Percentiles rank a stretch among this genome's conserved stretches.
phyloP scores from a whole-genome alignment of 1,140 invertebrate species.

The Drosophila truncata region DNA sequence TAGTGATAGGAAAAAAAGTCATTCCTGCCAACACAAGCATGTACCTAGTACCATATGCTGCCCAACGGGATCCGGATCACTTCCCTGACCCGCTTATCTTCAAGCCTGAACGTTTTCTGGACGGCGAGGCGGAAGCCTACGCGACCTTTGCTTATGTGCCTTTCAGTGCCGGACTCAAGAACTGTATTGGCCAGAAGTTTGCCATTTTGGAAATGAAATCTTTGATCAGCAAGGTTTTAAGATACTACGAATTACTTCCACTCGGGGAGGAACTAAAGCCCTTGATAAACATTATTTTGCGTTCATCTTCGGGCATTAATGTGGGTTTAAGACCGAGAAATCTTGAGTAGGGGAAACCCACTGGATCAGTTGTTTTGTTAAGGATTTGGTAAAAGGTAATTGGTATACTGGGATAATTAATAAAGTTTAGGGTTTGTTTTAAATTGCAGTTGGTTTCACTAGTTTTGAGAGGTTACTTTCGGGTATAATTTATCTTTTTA shows the following conservation, averaged over 20 bases:
- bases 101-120: slow-evolving; percentile 89
- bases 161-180: slow-evolving; percentile 88
- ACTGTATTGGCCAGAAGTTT: slow-evolving; percentile 92
- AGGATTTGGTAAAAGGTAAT: slow-evolving; percentile 7
- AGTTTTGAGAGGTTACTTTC: too few relatives aligned
- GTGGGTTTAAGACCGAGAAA: slow-evolving; percentile 49
- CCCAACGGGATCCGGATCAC: slow-evolving; percentile 56
- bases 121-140: slow-evolving; percentile 68
- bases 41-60: slow-evolving; percentile 79
- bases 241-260: slow-evolving; percentile 86
- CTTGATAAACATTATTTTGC: slow-evolving; percentile 71
- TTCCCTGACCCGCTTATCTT: slow-evolving; percentile 85
- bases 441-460: background rate
- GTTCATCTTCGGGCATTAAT: slow-evolving; percentile 53
- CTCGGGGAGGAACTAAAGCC: slow-evolving; percentile 46
- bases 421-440: background rate
- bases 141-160: slow-evolving; percentile 87
- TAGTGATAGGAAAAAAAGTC: slow-evolving; percentile 48
- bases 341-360: background rate
- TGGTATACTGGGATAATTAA: too few relatives aligned
- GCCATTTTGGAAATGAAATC: slow-evolving; percentile 91
- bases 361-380: background rate
- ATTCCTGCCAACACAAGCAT: slow-evolving; percentile 69
- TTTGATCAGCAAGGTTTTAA: slow-evolving; percentile 88
- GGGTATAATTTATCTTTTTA: background rate